Evolutionary conservation across 2,113 vertebrate genomes (phyloP), one percentile per base, ranked within the genome.

Genomic region (Cepphus grylle): DNA sequence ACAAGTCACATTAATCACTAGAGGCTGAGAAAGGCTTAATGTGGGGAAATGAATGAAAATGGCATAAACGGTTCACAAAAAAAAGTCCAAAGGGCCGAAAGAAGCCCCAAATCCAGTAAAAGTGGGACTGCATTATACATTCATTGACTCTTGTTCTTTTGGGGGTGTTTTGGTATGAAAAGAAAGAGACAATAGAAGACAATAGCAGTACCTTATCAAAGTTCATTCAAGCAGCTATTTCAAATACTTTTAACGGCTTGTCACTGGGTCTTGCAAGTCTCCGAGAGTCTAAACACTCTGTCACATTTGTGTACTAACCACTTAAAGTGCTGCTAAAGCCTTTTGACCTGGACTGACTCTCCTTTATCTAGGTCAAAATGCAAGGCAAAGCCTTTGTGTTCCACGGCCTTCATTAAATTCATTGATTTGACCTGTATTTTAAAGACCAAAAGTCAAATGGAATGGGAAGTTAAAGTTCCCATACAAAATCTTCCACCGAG

Each of bases 351-450:
- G 98, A 99, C 98, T 99, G 99, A 99, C 98, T 99, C 97, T 96
- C 98, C 98, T 99, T 99, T 99, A 99, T 98, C 98, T 98, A 98
- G 98, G 99, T 99, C 99, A 99, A 99, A 99, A 99, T 99, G 99
- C 99, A 99, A 99, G 99, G 99, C 98, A 56, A 98, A 96, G 98
- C 98, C 98, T 98, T 99, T 99, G 99, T 99, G 98, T 98, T 97
- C 47, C 97, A 94, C 93, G 93, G 99, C 98, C 99, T 99, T 99
- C 99, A 99, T 99, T 99, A 99, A 99, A 99, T 99, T 99, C 99
- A 99, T 99, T 99, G 99, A 99, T 99, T 99, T 99, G 99, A 99
- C 99, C 99, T 99, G 99, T 99, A 99, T 99, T 99, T 99, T 99
- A 98, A 99, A 98, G 99, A 98, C 99, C 98, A 99, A 99, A 99